These are phyloP conservation scores for Iguana delicatissima DNA, from an alignment of 2,797 vertebrate genomes.

Conservation along the genomic window DNA sequence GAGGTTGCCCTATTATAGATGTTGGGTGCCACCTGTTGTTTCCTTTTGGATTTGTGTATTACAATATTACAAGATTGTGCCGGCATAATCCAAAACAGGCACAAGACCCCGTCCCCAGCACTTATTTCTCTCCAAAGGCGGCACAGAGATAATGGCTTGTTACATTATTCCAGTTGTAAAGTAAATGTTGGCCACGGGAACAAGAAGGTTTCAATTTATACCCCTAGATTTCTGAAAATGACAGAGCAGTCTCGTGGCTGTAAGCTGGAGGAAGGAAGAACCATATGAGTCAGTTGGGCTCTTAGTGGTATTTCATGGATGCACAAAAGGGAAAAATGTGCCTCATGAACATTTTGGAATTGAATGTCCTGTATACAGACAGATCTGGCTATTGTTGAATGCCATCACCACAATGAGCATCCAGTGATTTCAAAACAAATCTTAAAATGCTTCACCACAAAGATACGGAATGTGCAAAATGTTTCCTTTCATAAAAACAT, in stretches of 20 bases:
- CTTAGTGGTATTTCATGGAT: neutral
- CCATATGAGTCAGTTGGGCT: neutral
- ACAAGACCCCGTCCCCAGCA: no score
- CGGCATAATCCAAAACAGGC: neutral
- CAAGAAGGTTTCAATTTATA: neutral
- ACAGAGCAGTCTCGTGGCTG: neutral
- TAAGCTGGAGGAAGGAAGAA: neutral
- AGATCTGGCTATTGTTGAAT: no score
- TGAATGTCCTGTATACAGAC: no score
- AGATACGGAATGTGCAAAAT: constrained; percentile 18
- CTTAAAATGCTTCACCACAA: neutral
- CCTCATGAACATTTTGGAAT: no score
- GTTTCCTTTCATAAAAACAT: constrained; percentile 39
- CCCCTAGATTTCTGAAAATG: neutral
- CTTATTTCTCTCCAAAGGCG: neutral
- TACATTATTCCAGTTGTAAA: neutral
- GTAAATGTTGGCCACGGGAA: neutral
- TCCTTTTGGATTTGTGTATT: neutral
- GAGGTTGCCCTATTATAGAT: neutral
- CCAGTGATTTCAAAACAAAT: constrained; percentile 22
- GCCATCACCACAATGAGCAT: neutral
- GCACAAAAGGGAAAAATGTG: no score
- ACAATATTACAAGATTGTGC: neutral
- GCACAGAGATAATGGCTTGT: neutral
- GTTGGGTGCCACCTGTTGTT: neutral